Percentiles rank a stretch among this genome's conserved stretches.
Evolutionary conservation across 2,113 vertebrate species (phyloP).

Genomic region (Channa argus): DNA sequence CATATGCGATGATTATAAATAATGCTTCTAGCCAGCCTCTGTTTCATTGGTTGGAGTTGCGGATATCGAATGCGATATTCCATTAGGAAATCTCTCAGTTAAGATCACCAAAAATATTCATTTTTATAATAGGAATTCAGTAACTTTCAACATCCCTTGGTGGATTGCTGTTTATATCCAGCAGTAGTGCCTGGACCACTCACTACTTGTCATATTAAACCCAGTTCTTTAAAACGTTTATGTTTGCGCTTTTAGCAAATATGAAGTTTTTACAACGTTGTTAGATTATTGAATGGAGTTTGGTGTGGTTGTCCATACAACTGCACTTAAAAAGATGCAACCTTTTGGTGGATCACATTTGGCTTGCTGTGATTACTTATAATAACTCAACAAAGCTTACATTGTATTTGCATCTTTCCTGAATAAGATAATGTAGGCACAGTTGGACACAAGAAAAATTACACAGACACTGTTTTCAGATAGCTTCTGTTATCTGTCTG

Average conservation of each 20-base stretch:
- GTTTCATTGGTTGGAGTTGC: too few species aligned
- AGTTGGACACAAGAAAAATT: background rate
- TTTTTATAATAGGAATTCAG: background rate
- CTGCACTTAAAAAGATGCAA: background rate
- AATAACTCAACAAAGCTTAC: background rate
- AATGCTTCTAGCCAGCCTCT: too few species aligned
- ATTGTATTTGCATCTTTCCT: too few species aligned
- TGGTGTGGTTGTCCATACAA: background rate
- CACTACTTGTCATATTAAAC: background rate
- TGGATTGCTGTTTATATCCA: background rate
- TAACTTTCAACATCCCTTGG: background rate
- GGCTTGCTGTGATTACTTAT: background rate
- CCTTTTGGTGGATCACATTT: background rate
- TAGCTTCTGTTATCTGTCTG: background rate
- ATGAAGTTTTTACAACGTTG: background rate
- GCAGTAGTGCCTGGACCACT: background rate
- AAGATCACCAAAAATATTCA: too few species aligned
- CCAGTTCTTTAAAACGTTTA: background rate
- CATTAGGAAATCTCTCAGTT: background rate
- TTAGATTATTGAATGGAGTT: background rate
- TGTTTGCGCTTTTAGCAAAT: background rate
- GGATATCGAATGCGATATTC: background rate
- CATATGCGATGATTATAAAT: too few species aligned
- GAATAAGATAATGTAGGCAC: background rate
- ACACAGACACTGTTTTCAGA: background rate